phyloP scores from a whole-genome alignment of 2,113 vertebrate genomes.

The Halcyon senegalensis region DNA sequence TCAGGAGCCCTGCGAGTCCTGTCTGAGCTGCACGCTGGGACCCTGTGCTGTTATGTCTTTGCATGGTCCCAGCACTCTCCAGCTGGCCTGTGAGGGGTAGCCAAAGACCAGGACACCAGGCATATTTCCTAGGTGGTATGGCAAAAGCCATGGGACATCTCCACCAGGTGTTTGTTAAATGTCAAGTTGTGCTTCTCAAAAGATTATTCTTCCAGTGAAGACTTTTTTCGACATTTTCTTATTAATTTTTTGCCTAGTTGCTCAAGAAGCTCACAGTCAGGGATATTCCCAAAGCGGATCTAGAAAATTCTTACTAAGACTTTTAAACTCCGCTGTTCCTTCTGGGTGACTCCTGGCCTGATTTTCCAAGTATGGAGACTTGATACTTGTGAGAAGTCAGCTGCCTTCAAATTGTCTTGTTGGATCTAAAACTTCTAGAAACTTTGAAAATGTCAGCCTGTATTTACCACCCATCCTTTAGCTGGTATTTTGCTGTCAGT shows the following conservation, averaged over 20 bases:
- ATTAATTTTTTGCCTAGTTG: background rate
- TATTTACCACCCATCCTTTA: background rate
- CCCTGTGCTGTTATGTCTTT: accelerated
- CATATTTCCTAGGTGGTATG: background rate
- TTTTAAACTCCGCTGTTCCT: background rate
- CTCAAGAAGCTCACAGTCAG: background rate
- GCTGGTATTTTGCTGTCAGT: background rate
- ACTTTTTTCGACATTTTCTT: background rate
- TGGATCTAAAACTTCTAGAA: background rate
- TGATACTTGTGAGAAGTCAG: background rate
- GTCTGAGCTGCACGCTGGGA: background rate
- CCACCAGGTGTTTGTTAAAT: background rate
- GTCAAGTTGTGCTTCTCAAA: background rate
- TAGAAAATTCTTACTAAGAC: background rate
- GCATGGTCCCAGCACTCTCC: background rate
- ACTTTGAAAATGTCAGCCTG: background rate
- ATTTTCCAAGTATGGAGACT: background rate
- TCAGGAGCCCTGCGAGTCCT: background rate
- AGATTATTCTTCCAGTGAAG: background rate
- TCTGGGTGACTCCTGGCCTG: background rate
- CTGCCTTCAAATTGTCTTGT: background rate
- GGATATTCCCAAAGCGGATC: background rate
- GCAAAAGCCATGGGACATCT: background rate
- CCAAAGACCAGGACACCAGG: background rate
- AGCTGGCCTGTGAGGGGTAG: too few species aligned